Evolutionary conservation across 2,797 vertebrate species (phyloP).

Genomic region (Peromyscus melanophrys): DNA sequence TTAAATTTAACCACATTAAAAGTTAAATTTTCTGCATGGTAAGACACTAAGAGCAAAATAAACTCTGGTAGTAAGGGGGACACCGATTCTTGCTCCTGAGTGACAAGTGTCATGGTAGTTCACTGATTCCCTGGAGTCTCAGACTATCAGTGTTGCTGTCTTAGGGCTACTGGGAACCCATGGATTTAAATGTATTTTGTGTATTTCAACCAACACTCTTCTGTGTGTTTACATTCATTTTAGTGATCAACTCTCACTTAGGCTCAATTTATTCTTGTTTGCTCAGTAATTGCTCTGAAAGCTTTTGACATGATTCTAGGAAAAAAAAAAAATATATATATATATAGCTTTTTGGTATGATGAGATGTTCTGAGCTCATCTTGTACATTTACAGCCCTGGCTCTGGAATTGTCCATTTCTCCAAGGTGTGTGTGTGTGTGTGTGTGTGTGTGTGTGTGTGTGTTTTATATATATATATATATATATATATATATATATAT

Average conservation of each 20-base stretch:
- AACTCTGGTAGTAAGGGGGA: not conserved
- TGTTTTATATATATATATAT: too few species aligned
- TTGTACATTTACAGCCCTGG: not conserved
- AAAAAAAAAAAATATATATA: too few species aligned
- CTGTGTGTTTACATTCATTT: not conserved
- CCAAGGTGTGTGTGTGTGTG: too few species aligned
- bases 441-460: too few species aligned
- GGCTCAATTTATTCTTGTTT: not conserved
- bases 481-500: too few species aligned
- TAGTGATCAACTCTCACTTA: not conserved
- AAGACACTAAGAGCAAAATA: not conserved
- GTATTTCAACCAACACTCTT: constrained; percentile 4
- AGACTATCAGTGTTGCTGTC: not conserved
- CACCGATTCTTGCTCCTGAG: too few species aligned
- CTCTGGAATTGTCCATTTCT: not conserved
- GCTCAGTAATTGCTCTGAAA: not conserved
- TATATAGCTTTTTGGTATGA: not conserved
- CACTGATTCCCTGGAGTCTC: not conserved
- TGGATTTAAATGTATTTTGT: not conserved
- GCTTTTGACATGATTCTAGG: not conserved
- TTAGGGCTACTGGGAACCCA: not conserved
- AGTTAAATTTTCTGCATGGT: not conserved
- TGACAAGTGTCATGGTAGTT: not conserved
- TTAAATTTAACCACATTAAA: not conserved
- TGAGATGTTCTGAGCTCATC: not conserved